Base-by-base conservation (phyloP, 2,888 invertebrate genomes). In the Dryadula phaetusa region DNA sequence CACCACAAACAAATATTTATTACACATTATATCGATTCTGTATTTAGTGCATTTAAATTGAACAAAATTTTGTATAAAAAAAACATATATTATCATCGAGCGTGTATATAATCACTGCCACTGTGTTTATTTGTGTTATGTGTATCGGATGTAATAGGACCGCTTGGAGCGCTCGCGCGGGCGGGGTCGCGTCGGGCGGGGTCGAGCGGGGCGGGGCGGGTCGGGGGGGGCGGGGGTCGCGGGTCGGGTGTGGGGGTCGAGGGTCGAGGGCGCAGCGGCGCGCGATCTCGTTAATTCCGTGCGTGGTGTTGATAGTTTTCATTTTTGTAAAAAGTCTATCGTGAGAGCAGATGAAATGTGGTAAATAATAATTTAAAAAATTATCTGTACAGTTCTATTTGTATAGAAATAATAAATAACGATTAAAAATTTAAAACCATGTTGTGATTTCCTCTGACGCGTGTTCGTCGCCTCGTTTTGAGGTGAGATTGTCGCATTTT, bases 311-410 rank as follows among this genome's bases (percentile, higher is more conserved):
- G 90, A 88, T 92, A 90, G 91, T 93, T 93, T 93, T 91, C 92
- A 93, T 93, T 93, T 93, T 93, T 93, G 93, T 93, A 93, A 93
- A 93, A 93, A 93, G 92, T 92, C 89, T 92, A 92, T 89, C 87
- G 87, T 90, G 89, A 86, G 84, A 89, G 85, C 85, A 81, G 85
- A 87, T 89, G 90, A 91, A 84, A 90, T 87, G 88, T 88, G 88
- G 91, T 90, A 88, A 91, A 90, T 89, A 92, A 93, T 91, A 91
- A 93, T 90, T 93, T 91, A 93, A 93, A 85, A 87, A 90, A 88
- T 84, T 90, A 92, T 92, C 92, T 93, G 93, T 93, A 93, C 93
- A 93, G 93, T 93, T 91, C 91, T 93, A 93, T 93, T 93, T 93
- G 93, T 93, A 93, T 93, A 93, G 93, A 93, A 93, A 91, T 93